Percentiles rank a stretch among this genome's conserved stretches.
These are phyloP conservation scores for Sphenodon punctatus DNA, from an alignment of 2,797 vertebrate species.

Conservation along the genomic window DNA sequence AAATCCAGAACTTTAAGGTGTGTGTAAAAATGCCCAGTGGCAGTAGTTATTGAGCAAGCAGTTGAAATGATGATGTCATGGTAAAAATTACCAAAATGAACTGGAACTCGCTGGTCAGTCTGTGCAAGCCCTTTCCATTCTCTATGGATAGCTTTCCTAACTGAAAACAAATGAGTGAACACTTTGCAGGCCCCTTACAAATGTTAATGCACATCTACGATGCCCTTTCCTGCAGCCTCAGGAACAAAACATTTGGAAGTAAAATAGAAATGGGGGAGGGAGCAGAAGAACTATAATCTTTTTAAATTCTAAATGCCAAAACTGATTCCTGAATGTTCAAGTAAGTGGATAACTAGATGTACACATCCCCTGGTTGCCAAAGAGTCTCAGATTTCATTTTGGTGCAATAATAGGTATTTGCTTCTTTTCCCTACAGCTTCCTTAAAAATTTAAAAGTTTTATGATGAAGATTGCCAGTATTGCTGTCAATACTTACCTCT, in stretches of 20 bases:
- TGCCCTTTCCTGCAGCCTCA: neutral
- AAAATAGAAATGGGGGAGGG: too few species aligned
- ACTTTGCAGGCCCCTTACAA: neutral
- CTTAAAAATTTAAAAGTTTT: too few species aligned
- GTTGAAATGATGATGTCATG: too few species aligned
- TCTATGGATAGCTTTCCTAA: neutral
- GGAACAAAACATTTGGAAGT: neutral
- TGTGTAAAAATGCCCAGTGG: too few species aligned
- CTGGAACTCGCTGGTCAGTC: neutral
- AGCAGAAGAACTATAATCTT: neutral
- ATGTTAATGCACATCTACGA: neutral
- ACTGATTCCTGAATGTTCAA: neutral
- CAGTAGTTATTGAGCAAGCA: too few species aligned
- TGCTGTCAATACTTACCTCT: too few species aligned
- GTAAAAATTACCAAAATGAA: neutral
- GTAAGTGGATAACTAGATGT: neutral
- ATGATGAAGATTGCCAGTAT: too few species aligned
- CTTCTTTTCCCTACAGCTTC: too few species aligned
- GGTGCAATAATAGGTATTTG: neutral
- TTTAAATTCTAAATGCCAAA: neutral
- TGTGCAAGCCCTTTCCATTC: neutral
- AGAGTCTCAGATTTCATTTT: neutral
- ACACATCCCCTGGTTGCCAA: neutral
- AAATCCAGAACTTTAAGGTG: too few species aligned
- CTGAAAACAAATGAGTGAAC: neutral